Base-by-base conservation (phyloP, 2,888 invertebrate species). In the Oligia fasciuncula region DNA sequence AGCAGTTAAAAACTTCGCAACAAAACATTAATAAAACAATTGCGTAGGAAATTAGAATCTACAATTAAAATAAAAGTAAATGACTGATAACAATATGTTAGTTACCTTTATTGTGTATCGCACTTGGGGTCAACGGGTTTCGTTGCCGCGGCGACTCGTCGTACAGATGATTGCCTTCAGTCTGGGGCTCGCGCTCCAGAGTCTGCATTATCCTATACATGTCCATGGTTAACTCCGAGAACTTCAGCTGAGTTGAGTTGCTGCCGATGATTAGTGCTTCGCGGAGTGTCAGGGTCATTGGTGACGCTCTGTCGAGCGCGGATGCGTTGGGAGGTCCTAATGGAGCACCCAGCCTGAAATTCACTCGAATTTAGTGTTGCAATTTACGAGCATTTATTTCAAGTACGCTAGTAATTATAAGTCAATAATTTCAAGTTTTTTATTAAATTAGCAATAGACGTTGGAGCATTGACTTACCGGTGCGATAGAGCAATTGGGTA, bases 181-280 rank as follows among this genome's bases (percentile, higher is more conserved):
- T 98, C 89, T 98, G 98, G 19, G 99, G 99, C 93, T 99, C 99
- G 85, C 99, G 97, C 94, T 99, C 99, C 82, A 99, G 96, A 0
- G 99, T 99, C 96, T 99, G 99, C 81, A 99, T 97, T 98, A 99
- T 99, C 90, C 99, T 97, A 95, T 99, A 99, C 99, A 99, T 99
- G 96, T 99, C 99, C 97, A 99, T 98, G 23, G 99, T 99, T 88
- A 99, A 97, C 95, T 99, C 99, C 88, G 99, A 99, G 96, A 99
- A 99, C 95, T 99, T 99, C 57, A 99, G 98, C 97, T 99, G 99
- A 92, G 99, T 99, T 87, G 98, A 98, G 91, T 98, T 98, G 94
- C 99, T 99, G 80, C 99, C 99, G 80, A 99, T 98, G 87, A 99
- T 99, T 79, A 99, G 97, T 86, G 99, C 99, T 96, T 99, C 99